These are phyloP conservation scores for Metridium senile DNA, from an alignment of 92 coral and sea anemone genomes.

Conservation along the genomic window DNA sequence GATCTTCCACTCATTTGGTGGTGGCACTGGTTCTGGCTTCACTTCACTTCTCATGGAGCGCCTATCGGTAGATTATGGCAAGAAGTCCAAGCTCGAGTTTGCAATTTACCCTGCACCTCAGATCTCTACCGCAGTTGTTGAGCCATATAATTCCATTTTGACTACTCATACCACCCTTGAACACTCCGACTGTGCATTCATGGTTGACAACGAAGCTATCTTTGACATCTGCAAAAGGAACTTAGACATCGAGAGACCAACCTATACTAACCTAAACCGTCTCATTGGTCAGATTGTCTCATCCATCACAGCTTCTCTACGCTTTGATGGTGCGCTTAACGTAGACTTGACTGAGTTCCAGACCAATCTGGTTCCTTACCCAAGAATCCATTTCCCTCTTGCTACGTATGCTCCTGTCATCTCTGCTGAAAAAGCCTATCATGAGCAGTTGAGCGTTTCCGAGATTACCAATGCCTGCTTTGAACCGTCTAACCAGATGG, in stretches of 20 bases:
- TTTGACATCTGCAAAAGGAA: slow-evolving; percentile 70
- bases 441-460: slow-evolving; percentile 74
- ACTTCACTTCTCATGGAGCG: slow-evolving; percentile 65
- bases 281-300: slow-evolving; percentile 95
- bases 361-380: slow-evolving; percentile 90
- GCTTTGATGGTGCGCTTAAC: slow-evolving; percentile 91
- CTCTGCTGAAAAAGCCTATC: slow-evolving; percentile 79
- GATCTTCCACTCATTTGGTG: slow-evolving; percentile 66
- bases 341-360: slow-evolving; percentile 92
- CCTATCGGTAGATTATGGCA: slow-evolving; percentile 73
- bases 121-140: slow-evolving; percentile 90
- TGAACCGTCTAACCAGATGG: slow-evolving; percentile 89
- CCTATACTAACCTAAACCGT: slow-evolving; percentile 95
- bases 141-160: slow-evolving; percentile 71
- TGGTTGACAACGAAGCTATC: slow-evolving; percentile 78
- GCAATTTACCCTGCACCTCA: slow-evolving; percentile 95
- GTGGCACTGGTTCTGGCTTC: slow-evolving; percentile 67
- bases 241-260: slow-evolving; percentile 89
- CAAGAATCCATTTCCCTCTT: slow-evolving; percentile 87
- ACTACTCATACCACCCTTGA: slow-evolving; percentile 73
- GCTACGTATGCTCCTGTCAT: slow-evolving; percentile 83
- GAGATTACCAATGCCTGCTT: slow-evolving; percentile 77
- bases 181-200: slow-evolving; percentile 72
- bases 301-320: slow-evolving; percentile 87
- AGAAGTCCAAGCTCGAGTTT: slow-evolving; percentile 87